A percentile compares a stretch with the other conserved stretches of the same genome.
Conservation (phyloP, 2,797 vertebrate species). For the Notolabrus celidotus region DNA sequence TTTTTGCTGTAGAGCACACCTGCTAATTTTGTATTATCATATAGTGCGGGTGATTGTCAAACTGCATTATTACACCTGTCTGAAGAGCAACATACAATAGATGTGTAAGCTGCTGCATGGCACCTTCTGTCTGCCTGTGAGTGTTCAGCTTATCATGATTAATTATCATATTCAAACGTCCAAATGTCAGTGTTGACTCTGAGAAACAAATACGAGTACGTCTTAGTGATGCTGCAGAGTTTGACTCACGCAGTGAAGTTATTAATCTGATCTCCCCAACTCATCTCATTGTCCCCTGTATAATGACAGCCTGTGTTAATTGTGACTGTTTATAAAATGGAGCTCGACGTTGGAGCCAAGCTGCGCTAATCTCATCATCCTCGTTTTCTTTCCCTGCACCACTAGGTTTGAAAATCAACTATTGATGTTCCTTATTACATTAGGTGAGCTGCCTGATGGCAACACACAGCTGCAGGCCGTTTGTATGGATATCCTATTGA, state of each 20-base stretch:
- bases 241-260: conserved; percentile 76
- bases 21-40: conserved; percentile 64
- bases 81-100: conserved; percentile 62
- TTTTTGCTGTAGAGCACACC: conserved; percentile 62
- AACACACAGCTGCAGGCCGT: conserved; percentile 84
- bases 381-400: conserved; percentile 81
- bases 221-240: conserved; percentile 69
- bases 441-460: conserved; percentile 82
- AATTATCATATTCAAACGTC: conserved; percentile 74
- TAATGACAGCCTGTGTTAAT: conserved; percentile 85
- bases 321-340: conserved; percentile 82
- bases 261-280: conserved; percentile 80
- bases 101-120: conserved; percentile 35
- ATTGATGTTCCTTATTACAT: conserved; percentile 87
- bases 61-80: conserved; percentile 67
- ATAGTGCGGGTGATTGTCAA: conserved; percentile 62
- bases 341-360: conserved; percentile 78
- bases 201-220: conserved; percentile 68
- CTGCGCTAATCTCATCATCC: conserved; percentile 84
- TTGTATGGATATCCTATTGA: conserved; percentile 87
- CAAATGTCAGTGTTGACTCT: conserved; percentile 71
- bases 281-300: conserved; percentile 76
- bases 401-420: conserved; percentile 87
- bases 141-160: conserved; percentile 69
- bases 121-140: conserved; percentile 52